A percentile compares a stretch with the other conserved stretches of the same genome.
These are phyloP conservation scores for Picus viridis DNA, from an alignment of 2,797 vertebrate species.

Conservation along the genomic window DNA sequence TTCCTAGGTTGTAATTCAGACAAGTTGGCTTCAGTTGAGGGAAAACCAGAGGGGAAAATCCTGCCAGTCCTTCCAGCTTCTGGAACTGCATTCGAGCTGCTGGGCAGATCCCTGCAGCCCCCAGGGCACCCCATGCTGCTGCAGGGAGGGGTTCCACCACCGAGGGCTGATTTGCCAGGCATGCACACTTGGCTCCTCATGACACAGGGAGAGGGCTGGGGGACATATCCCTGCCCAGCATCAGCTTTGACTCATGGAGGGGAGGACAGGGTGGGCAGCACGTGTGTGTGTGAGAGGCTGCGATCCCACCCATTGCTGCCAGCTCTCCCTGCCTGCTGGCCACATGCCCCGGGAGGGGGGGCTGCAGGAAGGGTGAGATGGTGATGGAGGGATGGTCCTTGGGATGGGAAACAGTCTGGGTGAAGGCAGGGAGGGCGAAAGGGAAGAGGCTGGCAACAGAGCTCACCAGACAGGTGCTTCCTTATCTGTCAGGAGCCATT, in stretches of 20 bases:
- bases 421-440: background rate
- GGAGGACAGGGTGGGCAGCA: background rate
- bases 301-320: background rate
- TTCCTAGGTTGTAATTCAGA: constrained; percentile 52
- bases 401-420: background rate
- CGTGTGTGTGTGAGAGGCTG: background rate
- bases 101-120: background rate
- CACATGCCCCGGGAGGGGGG: background rate
- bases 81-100: constrained; percentile 39
- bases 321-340: background rate
- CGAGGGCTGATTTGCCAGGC: background rate
- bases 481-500: rapidly evolving
- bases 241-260: background rate
- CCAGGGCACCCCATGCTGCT: background rate
- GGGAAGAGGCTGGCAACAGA: background rate
- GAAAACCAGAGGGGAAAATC: constrained; percentile 59
- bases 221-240: background rate
- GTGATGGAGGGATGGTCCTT: background rate
- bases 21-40: constrained; percentile 33
- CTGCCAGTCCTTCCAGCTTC: constrained; percentile 14
- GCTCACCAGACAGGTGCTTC: rapidly evolving
- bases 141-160: background rate
- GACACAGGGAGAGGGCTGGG: background rate
- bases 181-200: background rate
- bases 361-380: rapidly evolving